Conservation (phyloP, 2,888 invertebrate genomes). For the Cosmorhoe ocellata region DNA sequence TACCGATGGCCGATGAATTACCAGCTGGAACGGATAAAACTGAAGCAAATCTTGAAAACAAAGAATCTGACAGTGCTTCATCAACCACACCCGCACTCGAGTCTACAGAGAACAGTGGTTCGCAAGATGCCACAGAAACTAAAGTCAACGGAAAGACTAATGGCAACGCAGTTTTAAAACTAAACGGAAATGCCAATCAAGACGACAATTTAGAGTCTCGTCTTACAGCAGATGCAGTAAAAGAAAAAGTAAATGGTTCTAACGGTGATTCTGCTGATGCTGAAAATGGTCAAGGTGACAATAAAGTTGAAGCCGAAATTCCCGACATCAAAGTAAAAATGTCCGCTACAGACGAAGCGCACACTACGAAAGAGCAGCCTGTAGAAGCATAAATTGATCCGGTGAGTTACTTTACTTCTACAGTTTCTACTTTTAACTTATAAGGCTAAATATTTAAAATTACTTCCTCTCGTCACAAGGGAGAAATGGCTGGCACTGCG, state of each 20-base stretch:
- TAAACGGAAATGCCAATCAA: conserved; percentile 63
- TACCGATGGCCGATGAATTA: conserved; percentile 17
- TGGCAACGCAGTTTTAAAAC: conserved; percentile 51
- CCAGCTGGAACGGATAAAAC: conserved; percentile 18
- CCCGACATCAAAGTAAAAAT: conserved; percentile 82
- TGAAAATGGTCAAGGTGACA: conserved; percentile 68
- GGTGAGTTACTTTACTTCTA: conserved; percentile 53
- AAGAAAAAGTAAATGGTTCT: conserved; percentile 53
- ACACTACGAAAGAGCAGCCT: conserved; percentile 72
- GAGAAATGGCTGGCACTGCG: too few species aligned
- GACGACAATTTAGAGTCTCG: conserved; percentile 62
- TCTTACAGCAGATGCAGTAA: conserved; percentile 64
- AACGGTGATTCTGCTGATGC: conserved; percentile 48
- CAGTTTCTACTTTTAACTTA: too few species aligned
- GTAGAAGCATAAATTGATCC: conserved; percentile 75
- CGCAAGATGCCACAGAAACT: conserved; percentile 45
- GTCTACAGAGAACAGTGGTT: conserved; percentile 30
- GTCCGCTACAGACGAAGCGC: conserved; percentile 73
- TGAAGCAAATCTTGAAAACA: conserved; percentile 32
- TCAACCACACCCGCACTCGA: conserved; percentile 14
- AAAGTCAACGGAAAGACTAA: conserved; percentile 69
- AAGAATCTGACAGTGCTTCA: conserved; percentile 31
- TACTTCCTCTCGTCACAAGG: too few species aligned
- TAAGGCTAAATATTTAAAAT: too few species aligned
- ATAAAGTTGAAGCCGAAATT: conserved; percentile 53